Percentiles rank a stretch among this genome's conserved stretches.
phyloP scores from a whole-genome alignment of 2,113 vertebrate genomes.

The Passer domesticus region DNA sequence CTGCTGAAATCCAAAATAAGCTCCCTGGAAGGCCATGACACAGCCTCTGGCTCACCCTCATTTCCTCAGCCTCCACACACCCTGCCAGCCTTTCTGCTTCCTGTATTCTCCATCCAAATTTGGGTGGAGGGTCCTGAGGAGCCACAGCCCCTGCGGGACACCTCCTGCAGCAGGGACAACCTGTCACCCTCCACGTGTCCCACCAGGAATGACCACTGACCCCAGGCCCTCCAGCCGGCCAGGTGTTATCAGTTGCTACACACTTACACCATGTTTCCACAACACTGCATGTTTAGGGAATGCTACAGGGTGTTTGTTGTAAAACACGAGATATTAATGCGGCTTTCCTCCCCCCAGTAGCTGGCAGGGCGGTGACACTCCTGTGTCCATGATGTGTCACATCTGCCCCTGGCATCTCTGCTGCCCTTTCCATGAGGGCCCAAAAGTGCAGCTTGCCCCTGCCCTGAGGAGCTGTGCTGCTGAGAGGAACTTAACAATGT shows the following conservation, averaged over 20 bases:
- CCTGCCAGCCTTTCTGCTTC: not conserved
- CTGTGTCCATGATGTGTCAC: rapidly evolving
- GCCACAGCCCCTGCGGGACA: rapidly evolving
- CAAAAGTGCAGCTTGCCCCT: not conserved
- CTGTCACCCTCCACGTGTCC: rapidly evolving
- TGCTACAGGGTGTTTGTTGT: slow-evolving; percentile 29
- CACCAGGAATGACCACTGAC: not conserved
- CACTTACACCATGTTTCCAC: slow-evolving; percentile 5
- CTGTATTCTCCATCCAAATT: not conserved
- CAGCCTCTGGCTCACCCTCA: rapidly evolving
- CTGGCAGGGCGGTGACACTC: not conserved
- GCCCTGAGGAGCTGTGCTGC: not conserved
- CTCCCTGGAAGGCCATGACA: rapidly evolving
- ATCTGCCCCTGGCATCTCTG: not conserved
- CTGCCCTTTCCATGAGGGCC: not conserved
- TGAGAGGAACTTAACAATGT: not conserved
- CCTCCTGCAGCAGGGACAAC: rapidly evolving
- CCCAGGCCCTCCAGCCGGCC: not conserved
- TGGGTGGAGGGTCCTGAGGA: not conserved
- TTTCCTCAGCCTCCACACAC: no score
- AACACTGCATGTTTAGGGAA: slow-evolving; percentile 36
- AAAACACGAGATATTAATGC: not conserved
- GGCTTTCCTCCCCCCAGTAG: not conserved
- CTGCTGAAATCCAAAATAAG: not conserved
- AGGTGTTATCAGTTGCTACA: not conserved